These are phyloP conservation scores for Sebastes hubbsi DNA, from an alignment of 2,797 vertebrate genomes.

Conservation along the genomic window DNA sequence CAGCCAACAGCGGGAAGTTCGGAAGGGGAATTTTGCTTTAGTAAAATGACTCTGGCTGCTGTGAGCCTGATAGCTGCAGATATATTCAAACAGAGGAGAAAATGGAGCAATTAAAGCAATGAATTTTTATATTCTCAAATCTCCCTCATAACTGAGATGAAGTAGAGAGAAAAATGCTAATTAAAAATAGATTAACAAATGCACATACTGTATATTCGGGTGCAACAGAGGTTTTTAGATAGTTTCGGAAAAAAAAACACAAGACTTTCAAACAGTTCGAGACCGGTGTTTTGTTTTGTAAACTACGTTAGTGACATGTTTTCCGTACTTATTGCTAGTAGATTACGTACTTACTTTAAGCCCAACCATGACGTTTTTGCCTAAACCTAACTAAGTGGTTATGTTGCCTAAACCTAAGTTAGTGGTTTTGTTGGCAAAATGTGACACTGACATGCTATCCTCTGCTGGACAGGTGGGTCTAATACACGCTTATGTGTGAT, in stretches of 20 bases:
- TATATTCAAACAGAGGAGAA: constrained; percentile 15
- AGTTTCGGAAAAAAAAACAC: background rate
- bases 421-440: too few species aligned
- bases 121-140: background rate
- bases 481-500: too few species aligned
- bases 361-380: too few species aligned
- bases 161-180: background rate
- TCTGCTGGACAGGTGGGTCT: too few species aligned
- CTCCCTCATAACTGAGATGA: background rate
- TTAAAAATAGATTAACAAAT: background rate
- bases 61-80: constrained; percentile 29
- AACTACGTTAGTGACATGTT: too few species aligned
- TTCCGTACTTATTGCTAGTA: too few species aligned
- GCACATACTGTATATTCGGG: background rate
- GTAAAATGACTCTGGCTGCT: constrained; percentile 35
- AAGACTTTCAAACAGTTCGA: too few species aligned
- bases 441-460: too few species aligned
- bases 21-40: background rate
- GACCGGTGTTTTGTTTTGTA: too few species aligned
- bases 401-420: too few species aligned
- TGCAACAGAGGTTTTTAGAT: background rate
- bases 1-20: background rate
- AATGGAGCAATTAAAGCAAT: background rate
- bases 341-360: too few species aligned
- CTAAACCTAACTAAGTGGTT: too few species aligned